Evolutionary conservation across 2,797 vertebrate species (phyloP), one percentile per base, ranked within the genome.

Genomic region (Dallia pectoralis): DNA sequence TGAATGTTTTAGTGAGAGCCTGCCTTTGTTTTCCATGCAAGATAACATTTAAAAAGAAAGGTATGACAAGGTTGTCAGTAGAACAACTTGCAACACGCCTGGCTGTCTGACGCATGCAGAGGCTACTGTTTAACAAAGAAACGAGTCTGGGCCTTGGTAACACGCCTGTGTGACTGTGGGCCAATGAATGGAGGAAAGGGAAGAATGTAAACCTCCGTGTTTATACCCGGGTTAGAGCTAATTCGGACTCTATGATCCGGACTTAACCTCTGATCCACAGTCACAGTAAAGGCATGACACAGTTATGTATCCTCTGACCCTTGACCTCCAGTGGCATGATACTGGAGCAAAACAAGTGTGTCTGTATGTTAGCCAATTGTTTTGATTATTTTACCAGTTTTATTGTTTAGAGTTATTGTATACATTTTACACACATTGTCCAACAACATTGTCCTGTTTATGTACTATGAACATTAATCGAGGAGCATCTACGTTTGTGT

Each of bases 81-180:
- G 89, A 92, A 88, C 87, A 80, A 90, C 88, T 91, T 89, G 84
- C 87, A 90, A 91, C 88, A 91, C 89, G 90, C 87, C 78, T 89
- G 72, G 81, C 85, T 82, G 18, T 56, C 51, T 56, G 51, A 40
- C 36, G 36, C 36, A 40, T 40, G 36, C 36, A 40, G 5, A 40
- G 1, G 36, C 36, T 40, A 40, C 36, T 40, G 36, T 40, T 40
- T 40, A 40, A 40, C 36, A 40, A 40, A 40, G 36, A 9, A 40
- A 9, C 5, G 36, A 40, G 5, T 40, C 5, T 5, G 36, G 9
- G 36, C 89, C 88, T 91, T 89, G 84, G 84, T 87, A 90, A 91
- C 88, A 91, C 89, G 90, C 87, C 78, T 88, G 72, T 82, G 18
- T 56, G 18, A n/a, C 51, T 56, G 51, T 56, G 16, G 30, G 36